phyloP scores from a whole-genome alignment of 2,888 invertebrate species.

The Polydesmus complanatus region DNA sequence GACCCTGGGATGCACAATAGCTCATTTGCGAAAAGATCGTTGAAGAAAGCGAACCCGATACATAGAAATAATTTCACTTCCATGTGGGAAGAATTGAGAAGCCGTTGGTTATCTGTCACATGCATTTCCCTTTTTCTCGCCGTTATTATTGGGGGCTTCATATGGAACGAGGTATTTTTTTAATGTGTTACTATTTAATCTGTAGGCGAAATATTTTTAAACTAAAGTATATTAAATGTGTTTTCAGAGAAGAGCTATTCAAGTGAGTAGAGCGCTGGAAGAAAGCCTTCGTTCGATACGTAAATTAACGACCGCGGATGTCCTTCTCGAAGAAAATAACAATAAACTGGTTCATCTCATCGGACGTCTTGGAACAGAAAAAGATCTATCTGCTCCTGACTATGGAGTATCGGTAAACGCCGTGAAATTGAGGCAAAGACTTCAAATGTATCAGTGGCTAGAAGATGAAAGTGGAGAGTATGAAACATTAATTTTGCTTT shows the following conservation, averaged over 20 bases:
- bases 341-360: slow-evolving; percentile 61
- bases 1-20: slow-evolving; percentile 24
- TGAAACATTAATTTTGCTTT: slow-evolving; percentile 4
- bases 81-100: neutral
- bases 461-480: slow-evolving; percentile 47
- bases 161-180: slow-evolving; percentile 89
- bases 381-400: slow-evolving; percentile 70
- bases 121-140: neutral
- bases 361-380: slow-evolving; percentile 56
- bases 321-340: slow-evolving; percentile 47
- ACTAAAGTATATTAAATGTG: too few relatives aligned
- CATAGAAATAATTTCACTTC: neutral
- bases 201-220: too few relatives aligned
- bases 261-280: slow-evolving; percentile 60
- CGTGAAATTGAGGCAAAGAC: slow-evolving; percentile 66
- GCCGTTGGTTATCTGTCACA: neutral
- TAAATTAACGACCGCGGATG: slow-evolving; percentile 35
- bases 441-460: slow-evolving; percentile 90
- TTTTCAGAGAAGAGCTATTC: slow-evolving; percentile 55
- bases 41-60: neutral
- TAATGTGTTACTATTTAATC: too few relatives aligned
- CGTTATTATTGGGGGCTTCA: slow-evolving; percentile 36
- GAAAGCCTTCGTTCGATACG: slow-evolving; percentile 54
- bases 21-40: slow-evolving; percentile 23
- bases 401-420: slow-evolving; percentile 73